phyloP scores from a whole-genome alignment of 2,797 vertebrate genomes.

The Diceros bicornis region DNA sequence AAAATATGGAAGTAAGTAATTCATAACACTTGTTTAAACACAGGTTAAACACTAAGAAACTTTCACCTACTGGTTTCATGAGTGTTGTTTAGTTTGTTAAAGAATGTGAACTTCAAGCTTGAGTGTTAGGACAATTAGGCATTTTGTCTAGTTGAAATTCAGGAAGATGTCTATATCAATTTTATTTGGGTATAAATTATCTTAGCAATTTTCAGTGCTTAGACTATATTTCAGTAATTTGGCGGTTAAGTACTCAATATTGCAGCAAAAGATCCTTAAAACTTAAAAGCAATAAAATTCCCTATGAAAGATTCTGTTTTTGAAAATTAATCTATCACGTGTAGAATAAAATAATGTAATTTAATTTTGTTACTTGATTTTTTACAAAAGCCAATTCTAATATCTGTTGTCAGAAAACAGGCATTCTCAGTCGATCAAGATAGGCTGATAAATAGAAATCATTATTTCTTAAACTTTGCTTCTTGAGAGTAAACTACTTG shows the following conservation, averaged over 20 bases:
- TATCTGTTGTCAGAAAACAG: constrained; percentile 19
- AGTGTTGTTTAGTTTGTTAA: constrained; percentile 10
- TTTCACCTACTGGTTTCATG: not conserved
- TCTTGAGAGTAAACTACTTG: not conserved
- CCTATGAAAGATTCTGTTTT: not conserved
- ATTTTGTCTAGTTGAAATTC: not conserved
- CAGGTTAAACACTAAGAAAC: not conserved
- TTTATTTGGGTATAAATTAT: not conserved
- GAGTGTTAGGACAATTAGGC: not conserved
- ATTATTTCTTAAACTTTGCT: constrained; percentile 15
- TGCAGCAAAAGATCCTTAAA: constrained; percentile 45
- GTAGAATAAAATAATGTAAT: not conserved
- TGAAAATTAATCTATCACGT: not conserved
- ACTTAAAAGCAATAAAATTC: not conserved
- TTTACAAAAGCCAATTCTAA: constrained; percentile 30
- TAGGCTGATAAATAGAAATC: not conserved
- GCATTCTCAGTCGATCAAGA: not conserved
- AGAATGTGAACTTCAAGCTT: not conserved
- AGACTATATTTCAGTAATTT: not conserved
- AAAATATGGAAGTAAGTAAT: not conserved
- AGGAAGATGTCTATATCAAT: not conserved
- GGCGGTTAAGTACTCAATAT: not conserved
- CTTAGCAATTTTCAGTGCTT: not conserved
- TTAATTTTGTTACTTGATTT: constrained; percentile 30
- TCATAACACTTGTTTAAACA: not conserved